phyloP scores from a whole-genome alignment of 2,888 invertebrate species.

The Ellobium chinense region DNA sequence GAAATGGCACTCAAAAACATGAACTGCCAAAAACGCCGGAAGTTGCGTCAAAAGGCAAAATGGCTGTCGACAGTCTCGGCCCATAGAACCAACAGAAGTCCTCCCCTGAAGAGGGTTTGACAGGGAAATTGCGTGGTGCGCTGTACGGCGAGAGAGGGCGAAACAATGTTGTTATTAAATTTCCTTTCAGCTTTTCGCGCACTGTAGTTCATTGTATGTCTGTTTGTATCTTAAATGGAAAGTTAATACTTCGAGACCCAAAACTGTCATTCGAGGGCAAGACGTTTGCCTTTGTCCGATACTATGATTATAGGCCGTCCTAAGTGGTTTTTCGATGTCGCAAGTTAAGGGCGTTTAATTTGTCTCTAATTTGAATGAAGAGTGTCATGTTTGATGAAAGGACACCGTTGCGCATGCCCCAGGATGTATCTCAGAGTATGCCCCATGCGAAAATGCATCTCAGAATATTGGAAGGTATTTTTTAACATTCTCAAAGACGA shows the following conservation, averaged over 20 bases:
- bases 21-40: constrained; percentile 21
- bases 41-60: constrained; percentile 21
- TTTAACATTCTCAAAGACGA: too few species aligned
- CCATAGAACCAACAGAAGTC: neutral
- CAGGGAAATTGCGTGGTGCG: constrained; percentile 20
- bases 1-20: neutral
- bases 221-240: constrained; percentile 24
- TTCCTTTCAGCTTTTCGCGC: constrained; percentile 10
- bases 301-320: too few species aligned
- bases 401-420: too few species aligned
- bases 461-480: too few species aligned
- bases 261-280: neutral
- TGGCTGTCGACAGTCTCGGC: constrained; percentile 2
- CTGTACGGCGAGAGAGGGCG: constrained; percentile 4
- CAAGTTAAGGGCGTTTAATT: too few species aligned
- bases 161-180: constrained; percentile 34
- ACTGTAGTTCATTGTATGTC: neutral
- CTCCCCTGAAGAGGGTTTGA: constrained; percentile 17
- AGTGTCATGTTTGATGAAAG: too few species aligned
- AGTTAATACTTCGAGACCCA: constrained; percentile 10
- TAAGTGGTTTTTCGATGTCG: too few species aligned
- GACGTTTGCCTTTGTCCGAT: too few species aligned
- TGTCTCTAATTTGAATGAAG: too few species aligned
- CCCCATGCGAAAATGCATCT: too few species aligned
- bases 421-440: too few species aligned